phyloP scores from a whole-genome alignment of 2,113 vertebrate genomes.

The Setophaga coronata region DNA sequence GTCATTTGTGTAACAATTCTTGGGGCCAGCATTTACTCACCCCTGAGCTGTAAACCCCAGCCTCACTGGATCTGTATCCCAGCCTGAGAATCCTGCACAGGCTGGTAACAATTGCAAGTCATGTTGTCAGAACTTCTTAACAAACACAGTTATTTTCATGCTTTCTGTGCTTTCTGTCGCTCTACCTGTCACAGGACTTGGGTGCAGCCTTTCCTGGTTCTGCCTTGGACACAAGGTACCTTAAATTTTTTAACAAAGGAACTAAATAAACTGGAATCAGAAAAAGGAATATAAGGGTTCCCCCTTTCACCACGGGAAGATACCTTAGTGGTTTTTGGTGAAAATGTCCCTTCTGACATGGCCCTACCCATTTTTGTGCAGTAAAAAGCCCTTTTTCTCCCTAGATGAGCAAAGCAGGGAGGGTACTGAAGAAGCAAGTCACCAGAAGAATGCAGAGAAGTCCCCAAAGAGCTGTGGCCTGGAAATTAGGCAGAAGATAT shows the following conservation, averaged over 20 bases:
- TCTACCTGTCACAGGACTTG: not conserved
- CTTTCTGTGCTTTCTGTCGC: not conserved
- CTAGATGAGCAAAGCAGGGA: not conserved
- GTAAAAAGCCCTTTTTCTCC: not conserved
- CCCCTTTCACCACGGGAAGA: not conserved
- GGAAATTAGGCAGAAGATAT: not conserved
- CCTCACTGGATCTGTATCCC: not conserved
- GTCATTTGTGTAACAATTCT: not conserved
- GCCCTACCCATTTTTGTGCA: not conserved
- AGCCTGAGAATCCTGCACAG: not conserved
- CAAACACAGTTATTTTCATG: not conserved
- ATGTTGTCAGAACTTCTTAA: not conserved
- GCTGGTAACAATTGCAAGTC: not conserved
- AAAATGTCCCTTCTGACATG: not conserved
- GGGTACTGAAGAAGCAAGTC: not conserved
- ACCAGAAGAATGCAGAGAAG: not conserved
- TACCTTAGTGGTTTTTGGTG: not conserved
- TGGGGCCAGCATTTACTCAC: not conserved
- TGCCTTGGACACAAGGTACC: not conserved
- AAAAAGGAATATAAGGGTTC: not conserved
- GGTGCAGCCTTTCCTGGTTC: not conserved
- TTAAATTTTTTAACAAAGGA: not conserved
- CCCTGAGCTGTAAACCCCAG: not conserved
- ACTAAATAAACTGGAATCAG: not conserved
- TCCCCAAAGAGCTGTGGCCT: conserved; percentile 7